Conservation (phyloP, 2,888 invertebrate species). For the Plemyria rubiginata region DNA sequence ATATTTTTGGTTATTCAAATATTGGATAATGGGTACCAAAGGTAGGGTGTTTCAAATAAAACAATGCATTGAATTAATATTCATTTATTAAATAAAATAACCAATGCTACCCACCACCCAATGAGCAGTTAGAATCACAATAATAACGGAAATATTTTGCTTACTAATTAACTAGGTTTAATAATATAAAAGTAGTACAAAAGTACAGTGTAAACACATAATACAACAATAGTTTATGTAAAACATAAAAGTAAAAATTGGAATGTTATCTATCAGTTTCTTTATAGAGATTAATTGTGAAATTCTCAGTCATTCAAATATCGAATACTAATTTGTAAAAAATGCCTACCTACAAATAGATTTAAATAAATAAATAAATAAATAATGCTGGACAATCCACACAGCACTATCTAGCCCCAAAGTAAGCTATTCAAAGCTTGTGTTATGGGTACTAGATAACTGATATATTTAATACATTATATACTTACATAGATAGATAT, state of each 20-base stretch:
- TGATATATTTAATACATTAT: too few relatives aligned
- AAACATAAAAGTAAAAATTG: neutral
- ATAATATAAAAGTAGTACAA: conserved; percentile 21
- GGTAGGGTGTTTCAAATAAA: conserved; percentile 66
- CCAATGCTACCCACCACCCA: conserved; percentile 77
- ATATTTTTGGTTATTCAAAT: neutral
- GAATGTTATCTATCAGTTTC: neutral
- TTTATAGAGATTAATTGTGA: neutral
- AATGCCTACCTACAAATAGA: too few relatives aligned
- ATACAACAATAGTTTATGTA: neutral
- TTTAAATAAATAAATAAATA: too few relatives aligned
- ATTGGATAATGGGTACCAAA: conserved; percentile 71
- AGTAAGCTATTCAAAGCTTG: too few relatives aligned
- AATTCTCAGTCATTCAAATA: neutral
- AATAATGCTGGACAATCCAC: too few relatives aligned
- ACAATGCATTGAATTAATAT: conserved; percentile 48
- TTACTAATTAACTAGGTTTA: neutral
- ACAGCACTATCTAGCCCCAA: too few relatives aligned
- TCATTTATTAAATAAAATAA: conserved; percentile 60
- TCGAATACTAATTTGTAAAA: too few relatives aligned
- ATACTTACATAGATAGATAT: too few relatives aligned
- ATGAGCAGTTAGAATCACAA: conserved; percentile 49
- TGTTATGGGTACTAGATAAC: too few relatives aligned
- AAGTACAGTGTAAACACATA: conserved; percentile 15
- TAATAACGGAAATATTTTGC: conserved; percentile 28